Evolutionary conservation across 2,888 invertebrate species (phyloP).

Genomic region (Ophion ellenae): DNA sequence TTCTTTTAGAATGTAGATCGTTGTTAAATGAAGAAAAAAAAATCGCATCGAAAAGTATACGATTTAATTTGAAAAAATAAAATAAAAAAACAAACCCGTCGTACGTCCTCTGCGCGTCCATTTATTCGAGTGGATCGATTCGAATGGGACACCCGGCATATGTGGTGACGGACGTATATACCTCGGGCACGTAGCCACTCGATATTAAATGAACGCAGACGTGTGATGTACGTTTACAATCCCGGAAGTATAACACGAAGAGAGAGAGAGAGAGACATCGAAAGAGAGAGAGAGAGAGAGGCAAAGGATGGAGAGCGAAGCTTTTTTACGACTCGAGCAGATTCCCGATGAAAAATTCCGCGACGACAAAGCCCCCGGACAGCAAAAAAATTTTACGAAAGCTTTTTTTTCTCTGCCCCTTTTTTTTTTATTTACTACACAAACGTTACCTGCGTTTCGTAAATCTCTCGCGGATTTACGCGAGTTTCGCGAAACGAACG

Average conservation of each 20-base stretch:
- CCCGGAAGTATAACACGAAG: constrained; percentile 25
- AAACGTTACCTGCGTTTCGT: no score
- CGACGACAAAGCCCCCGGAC: not conserved
- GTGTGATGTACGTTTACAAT: constrained; percentile 59
- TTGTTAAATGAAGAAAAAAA: no score
- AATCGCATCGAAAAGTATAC: no score
- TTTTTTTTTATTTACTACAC: not conserved
- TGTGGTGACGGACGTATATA: constrained; percentile 2
- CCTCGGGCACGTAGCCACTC: constrained; percentile 58
- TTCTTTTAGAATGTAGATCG: no score
- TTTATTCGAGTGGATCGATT: not conserved
- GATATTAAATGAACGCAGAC: constrained; percentile 65
- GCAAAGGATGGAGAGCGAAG: not conserved
- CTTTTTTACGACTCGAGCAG: not conserved
- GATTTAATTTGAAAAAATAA: no score
- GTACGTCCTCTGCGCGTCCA: no score
- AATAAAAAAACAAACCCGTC: no score
- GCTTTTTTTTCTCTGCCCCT: not conserved
- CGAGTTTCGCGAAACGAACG: not conserved
- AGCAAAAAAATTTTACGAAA: not conserved
- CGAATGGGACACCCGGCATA: not conserved
- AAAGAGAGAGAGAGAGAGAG: no score
- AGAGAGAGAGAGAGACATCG: not conserved
- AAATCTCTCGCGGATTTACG: no score
- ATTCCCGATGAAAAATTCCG: not conserved